Conservation (phyloP, 2,888 invertebrate species). For the Chrysotoxum bicinctum region DNA sequence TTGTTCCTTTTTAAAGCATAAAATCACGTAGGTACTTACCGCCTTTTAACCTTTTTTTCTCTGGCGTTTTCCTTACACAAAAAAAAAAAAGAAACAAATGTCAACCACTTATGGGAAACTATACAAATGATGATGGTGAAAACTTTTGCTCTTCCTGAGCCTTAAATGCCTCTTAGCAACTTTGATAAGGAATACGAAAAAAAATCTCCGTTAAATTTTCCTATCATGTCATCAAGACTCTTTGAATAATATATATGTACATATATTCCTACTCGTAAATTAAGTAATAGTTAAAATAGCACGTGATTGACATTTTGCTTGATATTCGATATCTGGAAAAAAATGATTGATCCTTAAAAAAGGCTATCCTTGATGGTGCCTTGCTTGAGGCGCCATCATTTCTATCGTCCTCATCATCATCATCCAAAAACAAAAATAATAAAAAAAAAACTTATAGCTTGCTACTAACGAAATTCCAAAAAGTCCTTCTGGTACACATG, state of each 20-base stretch:
- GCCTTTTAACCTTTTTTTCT: slow-evolving; percentile 3
- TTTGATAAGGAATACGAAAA: not conserved
- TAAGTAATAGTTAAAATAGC: slow-evolving; percentile 10
- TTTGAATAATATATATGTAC: not conserved
- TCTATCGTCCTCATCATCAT: not conserved
- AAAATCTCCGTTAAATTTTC: not conserved
- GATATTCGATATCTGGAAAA: not conserved
- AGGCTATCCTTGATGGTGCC: not conserved
- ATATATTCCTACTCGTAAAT: not conserved
- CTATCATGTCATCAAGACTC: not conserved
- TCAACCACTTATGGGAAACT: not conserved
- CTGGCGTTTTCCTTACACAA: not conserved
- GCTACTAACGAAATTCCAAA: not conserved
- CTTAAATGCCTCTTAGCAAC: not conserved
- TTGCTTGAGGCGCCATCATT: not conserved
- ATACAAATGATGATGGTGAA: not conserved
- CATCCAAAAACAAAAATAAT: not conserved
- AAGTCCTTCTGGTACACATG: not conserved
- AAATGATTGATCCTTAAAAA: slow-evolving; percentile 19
- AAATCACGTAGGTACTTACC: slow-evolving; percentile 16
- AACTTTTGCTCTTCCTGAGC: not conserved
- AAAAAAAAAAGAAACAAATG: not conserved
- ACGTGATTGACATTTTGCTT: slow-evolving; percentile 48
- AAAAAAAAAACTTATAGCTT: not conserved
- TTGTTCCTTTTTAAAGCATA: not conserved